Base-by-base conservation (phyloP, 2,888 invertebrate genomes). In the Mesopsocus fuscifrons region DNA sequence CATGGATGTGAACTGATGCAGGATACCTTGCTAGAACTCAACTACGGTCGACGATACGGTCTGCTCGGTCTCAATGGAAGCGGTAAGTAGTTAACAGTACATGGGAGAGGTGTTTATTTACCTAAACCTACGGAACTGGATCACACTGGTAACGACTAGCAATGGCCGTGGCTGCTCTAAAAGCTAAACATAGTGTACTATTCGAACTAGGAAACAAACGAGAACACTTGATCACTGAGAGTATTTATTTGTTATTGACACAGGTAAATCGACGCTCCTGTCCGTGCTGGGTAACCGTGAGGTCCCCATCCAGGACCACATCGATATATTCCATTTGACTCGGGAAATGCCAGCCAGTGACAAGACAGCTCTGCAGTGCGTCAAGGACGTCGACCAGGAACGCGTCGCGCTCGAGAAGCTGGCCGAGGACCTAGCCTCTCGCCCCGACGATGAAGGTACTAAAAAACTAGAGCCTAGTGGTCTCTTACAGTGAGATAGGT, bases 311-410 rank as follows among this genome's bases (percentile, higher is more conserved):
- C 98, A 95, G 3, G 81, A 88, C 3, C 87, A 91, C 59, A 87
- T 98, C 51, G 98, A 98, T 65, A 95, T 97, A 54, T 99, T 94
- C 65, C 85, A 97, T 62, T 68, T 98, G 58, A 84, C 88, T 8
- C 74, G 97, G 41, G 98, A 98, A 67, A 95, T 97, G 78, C 84
- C 92, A 1, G 95, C 98, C n/a, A 89, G 89, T 47, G 85, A 92
- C 55, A 97, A 97, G 66, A 77, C 85, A 9, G 98, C 98, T 2
- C 67, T 99, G 43, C 70, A 91, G 59, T 88, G 91, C 59, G 98
- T 99, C 30, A 89, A 95, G 83, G 97, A 98, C 61, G 98, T 98
- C 0, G 98, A 99, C 55, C 79, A 87, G 55, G 95, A 97, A 58
- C 71, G 95, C 43, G 68, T 88, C 43, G 71, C 84, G 48, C 66